Base-by-base conservation (phyloP, 1,140 invertebrate genomes). In the Whitmania pigra region DNA sequence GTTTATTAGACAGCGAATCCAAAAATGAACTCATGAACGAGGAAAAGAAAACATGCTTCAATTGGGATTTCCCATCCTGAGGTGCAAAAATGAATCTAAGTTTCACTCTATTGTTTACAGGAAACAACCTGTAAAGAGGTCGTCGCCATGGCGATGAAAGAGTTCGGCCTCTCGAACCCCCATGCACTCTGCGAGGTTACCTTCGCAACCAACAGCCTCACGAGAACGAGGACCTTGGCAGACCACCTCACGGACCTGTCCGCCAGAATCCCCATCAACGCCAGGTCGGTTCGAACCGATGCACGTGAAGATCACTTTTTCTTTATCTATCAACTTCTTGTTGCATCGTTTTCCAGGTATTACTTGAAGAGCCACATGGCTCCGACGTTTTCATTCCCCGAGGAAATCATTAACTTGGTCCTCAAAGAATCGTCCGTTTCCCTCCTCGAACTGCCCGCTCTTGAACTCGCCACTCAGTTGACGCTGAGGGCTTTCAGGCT, bases 121-220 rank as follows among this genome's bases (percentile, higher is more conserved):
- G 95, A 99, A 82, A 99, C 95, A 2, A 97, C 93, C 31, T 94
- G 95, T 0, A 89, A 94, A 78, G 94, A 98, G 85, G 94, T 98
- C 67, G 94, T 98, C 0, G 97, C 98, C 93, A 83, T 98, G 73
- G 90, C 94, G 0, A 84, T 99, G 53, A 91, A 93, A 80, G 94
- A 98, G 80, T 98, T 97, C 83, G 91, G 93, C 60, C 93, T 97
- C 72, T 92, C 91, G 55, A 93, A 96, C 76, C 90, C 91, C 4
- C 78, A 78, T 75, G 77, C 92, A 29, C 83, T 98, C 4, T 95
- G 93, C 82, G 94, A 98, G 84, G 93, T 97, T 4, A 93, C 91
- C 27, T 93, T 95, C 2, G 90, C 92, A 18, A 91, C 93, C 79
- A 91, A 91, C 27, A 90, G 92, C 57, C 91, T 97, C 76, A 93